Evolutionary conservation across 2,888 invertebrate genomes (phyloP), one percentile per base, ranked within the genome.

Genomic region (Drepana falcataria): DNA sequence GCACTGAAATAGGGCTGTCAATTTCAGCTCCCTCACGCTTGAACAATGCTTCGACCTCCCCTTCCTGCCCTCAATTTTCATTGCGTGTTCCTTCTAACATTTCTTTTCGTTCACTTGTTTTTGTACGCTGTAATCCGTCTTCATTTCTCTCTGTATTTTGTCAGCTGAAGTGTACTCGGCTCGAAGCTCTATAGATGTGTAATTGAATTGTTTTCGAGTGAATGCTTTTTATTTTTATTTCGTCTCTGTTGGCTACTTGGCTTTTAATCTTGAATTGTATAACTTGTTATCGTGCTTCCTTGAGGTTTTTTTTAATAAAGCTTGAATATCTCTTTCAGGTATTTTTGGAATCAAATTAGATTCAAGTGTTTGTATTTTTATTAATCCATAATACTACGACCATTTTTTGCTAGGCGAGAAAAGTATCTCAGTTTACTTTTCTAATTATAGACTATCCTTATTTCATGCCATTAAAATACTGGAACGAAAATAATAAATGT

Each of bases 141-240:
- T 79, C 78, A 78, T 79, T 79, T 75, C 63, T 59, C 61, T 68
- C 67, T 69, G 59, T 67, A 70, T 71, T 71, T 69, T 66, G 77
- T 73, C 75, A 69, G 68, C 59, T 68, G 55, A 60, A 71, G 77
- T 60, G 65, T 65, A 55, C 63, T 66, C 57, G 57, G 59, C 53
- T 67, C 49, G 41, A 60, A 55, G 59, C 64, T 64, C 69, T 68
- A 71, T 73, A 68, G 72, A 62, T 66, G 63, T 61, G 69, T 77
- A 78, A 79, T 79, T 79, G 78, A 75, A 77, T 78, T 73, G 79
- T 77, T 71, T 67, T 68, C 70, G 64, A 69, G 59, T 64, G 66
- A 66, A 66, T 60, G 59, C 53, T 57, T 61, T 56, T 49, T 60
- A 66, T 66, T 70, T 63, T 65, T 56, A 54, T 54, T 48, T 54